Base-by-base conservation (phyloP, 2,113 vertebrate species). In the Barbus barbus region DNA sequence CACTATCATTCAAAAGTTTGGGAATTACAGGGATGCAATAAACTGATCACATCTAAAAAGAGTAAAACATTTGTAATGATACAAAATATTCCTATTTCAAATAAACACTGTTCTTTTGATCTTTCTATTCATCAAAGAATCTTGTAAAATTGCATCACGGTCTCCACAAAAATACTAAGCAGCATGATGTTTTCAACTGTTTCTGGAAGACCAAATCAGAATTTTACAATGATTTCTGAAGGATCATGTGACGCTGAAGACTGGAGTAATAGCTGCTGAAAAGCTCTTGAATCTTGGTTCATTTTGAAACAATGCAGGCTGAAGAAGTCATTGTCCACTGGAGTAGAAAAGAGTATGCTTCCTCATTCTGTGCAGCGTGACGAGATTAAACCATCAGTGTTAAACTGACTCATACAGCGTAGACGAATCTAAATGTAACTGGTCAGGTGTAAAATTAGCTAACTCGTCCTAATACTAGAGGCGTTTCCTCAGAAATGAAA, bases 371-470 rank as follows among this genome's bases (percentile, higher is more conserved):
- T 26, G 46, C 18, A 5, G 8, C 9, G 20, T 13, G 51, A 38
- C 53, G 51, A 36, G 51, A 33, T 53, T 5, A 79, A 41, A 24
- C 56, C 77, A 79, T 79, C 56, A 26, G 36, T 24, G 20, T 79
- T 79, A 63, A 61, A 79, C 33, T 20, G 56, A 63, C 13, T 58
- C 56, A 61, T 14, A 18, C 22, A 26, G 77, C 13, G 12, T 24
- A 12, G 3, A 44, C 13, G 12, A 24, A 58, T 33, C 18, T 44
- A 76, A 60, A 61, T 61, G 77, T 63, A 44, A 61, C 77, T 28
- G 77, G 53, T 79, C 56, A 79, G 53, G 56, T 79, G 56, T 79
- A 38, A 79, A 79, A 79, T 61, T 9, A 63, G 22, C 26, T 13
- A 51, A 76, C 1, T 24, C 73, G 3, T 79, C 9, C 56, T 28